Percentiles rank a stretch among this genome's conserved stretches.
Conservation (phyloP, 1,140 invertebrate species). For the Platyscapa corneri region DNA sequence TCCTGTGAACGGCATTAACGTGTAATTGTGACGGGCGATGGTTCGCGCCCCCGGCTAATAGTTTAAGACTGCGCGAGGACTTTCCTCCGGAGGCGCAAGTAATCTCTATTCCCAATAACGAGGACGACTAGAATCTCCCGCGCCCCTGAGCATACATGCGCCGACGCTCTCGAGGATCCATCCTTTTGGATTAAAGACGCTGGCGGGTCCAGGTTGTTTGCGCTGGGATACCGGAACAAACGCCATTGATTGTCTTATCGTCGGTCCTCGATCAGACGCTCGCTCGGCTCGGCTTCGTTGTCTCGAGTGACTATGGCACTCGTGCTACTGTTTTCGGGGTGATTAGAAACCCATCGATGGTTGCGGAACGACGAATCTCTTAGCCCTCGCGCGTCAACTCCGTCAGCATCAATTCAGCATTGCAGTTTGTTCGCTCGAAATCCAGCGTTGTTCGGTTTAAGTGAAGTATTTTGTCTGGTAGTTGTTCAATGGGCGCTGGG, state of each 20-base stretch:
- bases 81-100: neutral
- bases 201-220: neutral
- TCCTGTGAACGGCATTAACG: constrained; percentile 63
- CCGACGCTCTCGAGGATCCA: neutral
- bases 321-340: neutral
- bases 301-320: neutral
- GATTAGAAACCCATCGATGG: neutral
- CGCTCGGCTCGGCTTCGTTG: neutral
- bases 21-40: constrained; percentile 60
- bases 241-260: neutral
- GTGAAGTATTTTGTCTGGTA: too few species aligned
- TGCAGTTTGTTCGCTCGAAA: too few species aligned
- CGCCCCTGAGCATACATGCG: neutral
- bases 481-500: too few species aligned
- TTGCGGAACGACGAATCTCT: neutral
- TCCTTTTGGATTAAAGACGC: neutral
- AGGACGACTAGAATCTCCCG: neutral
- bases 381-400: too few species aligned
- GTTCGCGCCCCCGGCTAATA: neutral
- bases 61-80: neutral
- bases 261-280: neutral
- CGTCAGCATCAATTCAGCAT: too few species aligned
- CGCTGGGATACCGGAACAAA: neutral
- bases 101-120: constrained; percentile 21
- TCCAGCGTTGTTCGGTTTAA: neutral